These are phyloP conservation scores for Anableps anableps DNA, from an alignment of 2,797 vertebrate species.

Conservation along the genomic window DNA sequence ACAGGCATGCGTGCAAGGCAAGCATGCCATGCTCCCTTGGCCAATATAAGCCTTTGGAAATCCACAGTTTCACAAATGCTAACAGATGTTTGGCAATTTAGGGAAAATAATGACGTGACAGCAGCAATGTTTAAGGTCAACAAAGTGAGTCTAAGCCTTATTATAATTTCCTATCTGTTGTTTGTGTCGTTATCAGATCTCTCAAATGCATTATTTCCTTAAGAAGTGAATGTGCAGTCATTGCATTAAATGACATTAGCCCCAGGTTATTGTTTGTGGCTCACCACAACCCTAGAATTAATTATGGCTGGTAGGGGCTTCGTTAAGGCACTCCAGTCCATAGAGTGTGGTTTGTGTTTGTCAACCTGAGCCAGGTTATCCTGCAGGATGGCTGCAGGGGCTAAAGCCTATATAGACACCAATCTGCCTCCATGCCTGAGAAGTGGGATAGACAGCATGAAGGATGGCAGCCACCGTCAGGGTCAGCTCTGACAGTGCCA, in stretches of 20 bases:
- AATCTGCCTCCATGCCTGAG: slow-evolving; percentile 60
- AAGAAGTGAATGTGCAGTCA: slow-evolving; percentile 20
- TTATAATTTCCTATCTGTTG: slow-evolving; percentile 16
- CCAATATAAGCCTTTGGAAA: slow-evolving; percentile 55
- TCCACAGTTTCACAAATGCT: slow-evolving; percentile 48
- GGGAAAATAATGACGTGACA: background rate
- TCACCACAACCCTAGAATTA: slow-evolving; percentile 69
- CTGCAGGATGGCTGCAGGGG: slow-evolving; percentile 74
- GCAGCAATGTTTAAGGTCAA: slow-evolving; percentile 32
- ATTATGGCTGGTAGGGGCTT: slow-evolving; percentile 69
- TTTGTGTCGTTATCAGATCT: slow-evolving; percentile 10
- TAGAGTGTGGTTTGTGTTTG: slow-evolving; percentile 63
- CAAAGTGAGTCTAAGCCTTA: slow-evolving; percentile 28
- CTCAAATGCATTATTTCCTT: slow-evolving; percentile 29
- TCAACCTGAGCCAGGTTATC: slow-evolving; percentile 62
- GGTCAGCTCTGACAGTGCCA: slow-evolving; percentile 91
- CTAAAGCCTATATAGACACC: slow-evolving; percentile 80
- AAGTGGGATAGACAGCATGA: slow-evolving; percentile 88
- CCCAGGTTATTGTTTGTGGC: slow-evolving; percentile 60
- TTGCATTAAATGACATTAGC: slow-evolving; percentile 51
- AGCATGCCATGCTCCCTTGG: slow-evolving; percentile 43
- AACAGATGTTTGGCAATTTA: slow-evolving; percentile 55
- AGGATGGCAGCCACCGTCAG: slow-evolving; percentile 92
- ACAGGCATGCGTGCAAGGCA: slow-evolving; percentile 60
- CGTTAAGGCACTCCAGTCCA: slow-evolving; percentile 59